Conservation (phyloP, 2,113 vertebrate species). For the Rallus limicola region DNA sequence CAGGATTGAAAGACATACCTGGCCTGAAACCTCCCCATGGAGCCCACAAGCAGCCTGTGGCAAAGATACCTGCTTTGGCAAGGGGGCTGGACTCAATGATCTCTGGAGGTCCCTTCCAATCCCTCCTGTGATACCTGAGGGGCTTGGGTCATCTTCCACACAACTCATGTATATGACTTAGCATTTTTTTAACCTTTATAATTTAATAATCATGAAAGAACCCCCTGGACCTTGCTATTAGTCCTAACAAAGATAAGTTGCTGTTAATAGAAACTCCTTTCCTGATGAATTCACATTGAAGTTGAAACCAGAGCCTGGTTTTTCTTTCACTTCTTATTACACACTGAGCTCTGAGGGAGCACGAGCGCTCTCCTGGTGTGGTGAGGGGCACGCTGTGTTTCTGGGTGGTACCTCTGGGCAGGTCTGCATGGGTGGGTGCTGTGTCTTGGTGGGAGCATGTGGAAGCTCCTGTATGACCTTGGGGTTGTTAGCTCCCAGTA, state of each 20-base stretch:
- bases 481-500: no score
- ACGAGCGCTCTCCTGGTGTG: not conserved
- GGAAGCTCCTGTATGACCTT: fast-evolving
- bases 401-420: not conserved
- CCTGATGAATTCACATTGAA: not conserved
- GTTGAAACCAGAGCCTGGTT: not conserved
- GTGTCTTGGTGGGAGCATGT: fast-evolving
- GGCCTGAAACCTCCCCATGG: no score
- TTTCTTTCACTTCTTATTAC: not conserved
- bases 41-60: no score
- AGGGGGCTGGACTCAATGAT: no score
- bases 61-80: no score
- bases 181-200: not conserved
- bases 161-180: fast-evolving
- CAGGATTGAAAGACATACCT: no score
- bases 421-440: not conserved
- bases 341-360: fast-evolving
- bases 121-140: no score
- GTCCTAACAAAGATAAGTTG: not conserved
- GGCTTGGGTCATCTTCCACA: no score
- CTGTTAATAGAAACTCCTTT: not conserved
- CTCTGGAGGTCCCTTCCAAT: no score
- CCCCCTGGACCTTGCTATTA: not conserved
- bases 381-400: not conserved
- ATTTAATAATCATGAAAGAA: not conserved